phyloP scores from a whole-genome alignment of 1,140 invertebrate genomes.

The Pseudomyrmex gracilis region DNA sequence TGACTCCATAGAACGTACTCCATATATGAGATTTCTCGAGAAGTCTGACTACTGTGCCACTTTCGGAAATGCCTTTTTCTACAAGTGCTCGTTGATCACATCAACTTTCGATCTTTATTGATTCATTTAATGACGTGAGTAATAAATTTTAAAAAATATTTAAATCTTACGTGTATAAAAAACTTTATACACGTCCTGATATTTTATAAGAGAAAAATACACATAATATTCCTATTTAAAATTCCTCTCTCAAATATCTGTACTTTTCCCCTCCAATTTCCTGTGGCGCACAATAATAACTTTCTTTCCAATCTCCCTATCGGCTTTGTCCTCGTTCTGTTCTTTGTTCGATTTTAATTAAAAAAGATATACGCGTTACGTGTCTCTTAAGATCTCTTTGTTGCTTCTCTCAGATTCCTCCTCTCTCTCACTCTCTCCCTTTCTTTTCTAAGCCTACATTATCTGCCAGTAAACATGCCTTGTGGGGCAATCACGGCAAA shows the following conservation, averaged over 20 bases:
- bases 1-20: slow-evolving; percentile 49
- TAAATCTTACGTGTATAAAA: background rate
- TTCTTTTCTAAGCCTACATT: slow-evolving; percentile 10
- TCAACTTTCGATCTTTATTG: background rate
- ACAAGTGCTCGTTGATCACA: background rate
- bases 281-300: slow-evolving; percentile 20
- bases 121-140: background rate
- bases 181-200: background rate
- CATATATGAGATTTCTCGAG: slow-evolving; percentile 18
- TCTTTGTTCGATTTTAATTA: slow-evolving; percentile 49
- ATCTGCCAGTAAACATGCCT: background rate
- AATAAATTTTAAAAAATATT: background rate
- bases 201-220: background rate
- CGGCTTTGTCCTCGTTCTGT: slow-evolving; percentile 18
- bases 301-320: background rate
- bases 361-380: slow-evolving; percentile 25
- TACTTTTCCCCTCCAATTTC: background rate
- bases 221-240: slow-evolving; percentile 34
- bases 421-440: background rate
- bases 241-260: background rate
- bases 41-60: background rate
- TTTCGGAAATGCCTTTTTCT: slow-evolving; percentile 2
- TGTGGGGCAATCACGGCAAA: background rate
- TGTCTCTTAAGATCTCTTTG: background rate
- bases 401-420: background rate